These are phyloP conservation scores for Chrysolina oricalcia DNA, from an alignment of 2,888 invertebrate genomes.

Conservation along the genomic window DNA sequence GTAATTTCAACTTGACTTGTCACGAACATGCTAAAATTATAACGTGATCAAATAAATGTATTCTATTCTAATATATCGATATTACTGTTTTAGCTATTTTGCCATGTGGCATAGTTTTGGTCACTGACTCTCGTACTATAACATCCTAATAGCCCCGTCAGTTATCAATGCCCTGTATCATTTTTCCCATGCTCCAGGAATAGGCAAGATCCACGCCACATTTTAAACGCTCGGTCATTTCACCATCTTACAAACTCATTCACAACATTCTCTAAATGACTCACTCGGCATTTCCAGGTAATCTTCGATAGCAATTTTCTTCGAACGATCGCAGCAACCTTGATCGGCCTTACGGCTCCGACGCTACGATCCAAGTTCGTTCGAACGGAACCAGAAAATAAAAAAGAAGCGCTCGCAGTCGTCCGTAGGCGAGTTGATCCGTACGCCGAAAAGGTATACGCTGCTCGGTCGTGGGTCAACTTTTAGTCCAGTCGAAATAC, in stretches of 20 bases:
- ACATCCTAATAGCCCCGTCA: no score
- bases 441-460: constrained; percentile 12
- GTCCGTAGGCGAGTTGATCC: constrained; percentile 7
- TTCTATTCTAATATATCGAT: no score
- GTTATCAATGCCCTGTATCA: no score
- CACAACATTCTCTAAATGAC: constrained; percentile 33
- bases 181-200: background rate
- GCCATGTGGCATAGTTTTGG: no score
- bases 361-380: background rate
- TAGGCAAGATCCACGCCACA: background rate
- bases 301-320: constrained; percentile 25
- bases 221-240: constrained; percentile 2
- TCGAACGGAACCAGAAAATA: background rate
- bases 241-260: constrained; percentile 31
- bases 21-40: no score
- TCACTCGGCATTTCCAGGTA: constrained; percentile 34
- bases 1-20: no score
- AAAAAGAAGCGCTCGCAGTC: constrained; percentile 5
- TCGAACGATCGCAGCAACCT: constrained; percentile 28
- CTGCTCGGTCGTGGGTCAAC: constrained; percentile 13
- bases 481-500: no score
- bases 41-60: no score
- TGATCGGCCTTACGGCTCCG: constrained; percentile 31
- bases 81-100: no score
- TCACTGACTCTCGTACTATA: no score